Evolutionary conservation across 2,113 vertebrate genomes (phyloP).

Genomic region (Colinus virginianus): DNA sequence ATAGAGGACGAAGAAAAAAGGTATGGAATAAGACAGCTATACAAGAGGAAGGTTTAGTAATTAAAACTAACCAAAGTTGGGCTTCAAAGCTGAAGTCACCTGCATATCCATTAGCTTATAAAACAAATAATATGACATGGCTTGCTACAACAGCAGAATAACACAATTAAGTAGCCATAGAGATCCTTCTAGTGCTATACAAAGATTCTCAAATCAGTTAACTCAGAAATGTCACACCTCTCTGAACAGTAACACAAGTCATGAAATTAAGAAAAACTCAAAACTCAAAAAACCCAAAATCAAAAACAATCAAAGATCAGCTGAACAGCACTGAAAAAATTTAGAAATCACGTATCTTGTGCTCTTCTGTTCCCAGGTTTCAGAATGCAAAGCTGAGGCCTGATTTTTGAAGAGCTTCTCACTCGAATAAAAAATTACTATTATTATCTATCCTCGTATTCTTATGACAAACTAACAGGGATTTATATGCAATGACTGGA

Average conservation of each 20-base stretch:
- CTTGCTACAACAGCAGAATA: background rate
- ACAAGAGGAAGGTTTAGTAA: background rate
- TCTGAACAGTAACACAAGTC: background rate
- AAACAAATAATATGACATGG: rapidly evolving
- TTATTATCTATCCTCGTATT: background rate
- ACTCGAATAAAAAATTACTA: background rate
- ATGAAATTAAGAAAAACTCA: background rate
- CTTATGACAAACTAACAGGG: background rate
- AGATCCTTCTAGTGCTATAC: background rate
- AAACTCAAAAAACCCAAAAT: background rate
- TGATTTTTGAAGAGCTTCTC: background rate
- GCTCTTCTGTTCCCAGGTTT: background rate
- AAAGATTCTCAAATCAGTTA: background rate
- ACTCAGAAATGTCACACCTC: background rate
- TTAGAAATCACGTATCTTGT: background rate
- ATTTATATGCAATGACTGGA: background rate
- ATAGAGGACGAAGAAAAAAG: background rate
- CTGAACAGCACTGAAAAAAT: background rate
- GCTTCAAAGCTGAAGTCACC: background rate
- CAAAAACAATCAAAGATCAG: background rate
- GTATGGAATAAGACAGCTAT: background rate
- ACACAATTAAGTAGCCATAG: background rate
- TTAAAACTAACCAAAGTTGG: background rate
- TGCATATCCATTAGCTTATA: background rate
- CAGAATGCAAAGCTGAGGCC: background rate